Evolutionary conservation across 2,888 invertebrate genomes (phyloP).

Genomic region (Euphydryas editha): DNA sequence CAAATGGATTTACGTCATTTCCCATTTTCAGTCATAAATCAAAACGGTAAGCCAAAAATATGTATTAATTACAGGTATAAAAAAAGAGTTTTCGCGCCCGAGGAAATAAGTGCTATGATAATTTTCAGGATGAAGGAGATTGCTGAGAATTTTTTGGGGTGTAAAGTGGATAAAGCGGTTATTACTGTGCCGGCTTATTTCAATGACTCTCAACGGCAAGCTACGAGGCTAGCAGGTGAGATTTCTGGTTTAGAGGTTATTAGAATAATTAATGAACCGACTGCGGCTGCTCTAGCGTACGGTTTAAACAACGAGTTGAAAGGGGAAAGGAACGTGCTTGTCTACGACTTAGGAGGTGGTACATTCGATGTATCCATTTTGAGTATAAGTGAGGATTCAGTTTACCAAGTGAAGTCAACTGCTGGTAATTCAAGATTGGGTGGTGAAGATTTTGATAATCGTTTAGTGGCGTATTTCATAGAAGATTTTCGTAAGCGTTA

Average conservation of each 20-base stretch:
- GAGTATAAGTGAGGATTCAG: constrained; percentile 53
- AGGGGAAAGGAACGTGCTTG: constrained; percentile 55
- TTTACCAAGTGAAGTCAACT: constrained; percentile 65
- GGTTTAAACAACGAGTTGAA: constrained; percentile 55
- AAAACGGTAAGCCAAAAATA: constrained; percentile 68
- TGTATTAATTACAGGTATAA: constrained; percentile 58
- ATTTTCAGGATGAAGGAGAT: constrained; percentile 66
- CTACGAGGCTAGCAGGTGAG: constrained; percentile 59
- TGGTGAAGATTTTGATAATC: constrained; percentile 71
- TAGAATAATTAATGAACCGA: constrained; percentile 66
- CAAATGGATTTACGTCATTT: constrained; percentile 65
- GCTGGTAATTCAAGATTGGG: constrained; percentile 62
- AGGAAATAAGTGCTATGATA: constrained; percentile 69
- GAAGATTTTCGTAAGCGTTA: constrained; percentile 63
- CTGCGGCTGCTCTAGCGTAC: constrained; percentile 68
- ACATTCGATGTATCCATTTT: constrained; percentile 68
- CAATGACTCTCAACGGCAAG: constrained; percentile 65
- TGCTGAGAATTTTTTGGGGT: constrained; percentile 61
- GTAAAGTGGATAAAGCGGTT: constrained; percentile 61
- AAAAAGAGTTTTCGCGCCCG: constrained; percentile 59
- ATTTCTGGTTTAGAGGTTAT: constrained; percentile 67
- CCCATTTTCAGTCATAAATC: constrained; percentile 59
- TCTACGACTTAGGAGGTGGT: constrained; percentile 71
- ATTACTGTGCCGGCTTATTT: constrained; percentile 73
- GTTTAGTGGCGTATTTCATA: constrained; percentile 63